Conservation (phyloP, 2,888 invertebrate species). For the Napeogenes inachia region DNA sequence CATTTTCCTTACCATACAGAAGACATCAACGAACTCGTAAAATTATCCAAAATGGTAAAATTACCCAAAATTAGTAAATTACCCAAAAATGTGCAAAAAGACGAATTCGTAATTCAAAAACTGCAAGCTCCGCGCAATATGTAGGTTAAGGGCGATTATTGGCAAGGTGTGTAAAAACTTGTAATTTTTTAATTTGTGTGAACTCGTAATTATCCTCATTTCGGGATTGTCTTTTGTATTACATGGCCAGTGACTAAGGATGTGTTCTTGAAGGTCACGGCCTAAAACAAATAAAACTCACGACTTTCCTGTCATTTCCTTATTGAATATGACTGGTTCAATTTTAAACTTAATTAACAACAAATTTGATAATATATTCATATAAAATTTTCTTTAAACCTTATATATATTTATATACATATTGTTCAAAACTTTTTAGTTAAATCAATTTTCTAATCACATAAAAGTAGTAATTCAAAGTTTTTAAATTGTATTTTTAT, state of each 20-base stretch:
- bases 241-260: slow-evolving; percentile 37
- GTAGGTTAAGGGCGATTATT: slow-evolving; percentile 23
- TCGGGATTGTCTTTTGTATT: slow-evolving; percentile 39
- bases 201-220: slow-evolving; percentile 24
- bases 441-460: no score
- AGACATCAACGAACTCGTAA: slow-evolving; percentile 24
- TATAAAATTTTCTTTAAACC: no score
- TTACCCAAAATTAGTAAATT: background rate
- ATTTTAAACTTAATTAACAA: no score
- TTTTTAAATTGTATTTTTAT: no score
- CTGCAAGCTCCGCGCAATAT: background rate
- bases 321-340: background rate
- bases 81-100: background rate
- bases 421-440: no score
- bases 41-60: slow-evolving; percentile 3
- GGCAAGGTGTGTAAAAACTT: slow-evolving; percentile 11
- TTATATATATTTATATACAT: no score
- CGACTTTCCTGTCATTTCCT: slow-evolving; percentile 7
- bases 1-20: slow-evolving; percentile 33
- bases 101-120: background rate
- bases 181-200: slow-evolving; percentile 17
- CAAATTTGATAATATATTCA: no score
- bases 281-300: slow-evolving; percentile 14
- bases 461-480: no score
- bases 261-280: slow-evolving; percentile 16